These are phyloP conservation scores for Drosophila santomea DNA, from an alignment of 1,140 invertebrate species.

Conservation along the genomic window DNA sequence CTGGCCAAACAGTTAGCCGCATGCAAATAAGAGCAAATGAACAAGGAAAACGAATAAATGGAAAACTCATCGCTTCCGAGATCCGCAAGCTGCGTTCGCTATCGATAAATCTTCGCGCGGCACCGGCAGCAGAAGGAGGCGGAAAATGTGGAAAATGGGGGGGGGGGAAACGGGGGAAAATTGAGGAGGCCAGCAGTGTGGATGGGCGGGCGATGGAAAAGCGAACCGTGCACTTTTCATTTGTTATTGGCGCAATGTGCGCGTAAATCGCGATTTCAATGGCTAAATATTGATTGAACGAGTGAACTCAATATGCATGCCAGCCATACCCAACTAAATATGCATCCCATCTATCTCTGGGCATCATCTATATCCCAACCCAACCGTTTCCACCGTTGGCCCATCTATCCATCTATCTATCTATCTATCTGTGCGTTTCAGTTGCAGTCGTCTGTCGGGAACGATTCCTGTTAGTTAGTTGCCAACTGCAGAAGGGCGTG, in stretches of 20 bases:
- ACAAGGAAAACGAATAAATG: slow-evolving; percentile 45
- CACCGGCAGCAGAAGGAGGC: background rate
- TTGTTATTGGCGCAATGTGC: slow-evolving; percentile 81
- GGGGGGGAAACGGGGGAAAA: background rate
- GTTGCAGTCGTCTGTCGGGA: slow-evolving; percentile 31
- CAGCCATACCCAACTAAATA: slow-evolving; percentile 37
- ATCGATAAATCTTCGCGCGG: slow-evolving; percentile 65
- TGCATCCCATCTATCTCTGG: slow-evolving; percentile 51
- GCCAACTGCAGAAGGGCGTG: slow-evolving; percentile 59
- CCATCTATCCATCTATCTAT: slow-evolving; percentile 21
- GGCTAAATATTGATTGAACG: slow-evolving; percentile 81
- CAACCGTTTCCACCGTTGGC: slow-evolving; percentile 1
- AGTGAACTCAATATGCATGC: slow-evolving; percentile 76
- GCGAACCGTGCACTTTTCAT: slow-evolving; percentile 69
- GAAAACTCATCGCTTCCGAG: slow-evolving; percentile 46
- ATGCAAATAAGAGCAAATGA: slow-evolving; percentile 22
- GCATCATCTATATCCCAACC: slow-evolving; percentile 35
- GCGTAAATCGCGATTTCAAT: slow-evolving; percentile 81
- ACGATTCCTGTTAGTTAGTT: slow-evolving; percentile 68
- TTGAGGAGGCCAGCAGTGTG: too few relatives aligned
- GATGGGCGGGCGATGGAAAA: slow-evolving; percentile 1
- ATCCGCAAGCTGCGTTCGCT: slow-evolving; percentile 56
- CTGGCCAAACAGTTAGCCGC: slow-evolving; percentile 22
- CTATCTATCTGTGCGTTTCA: slow-evolving; percentile 31
- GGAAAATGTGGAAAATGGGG: background rate